These are phyloP conservation scores for Kryptolebias marmoratus DNA, from an alignment of 2,113 vertebrate genomes.

Conservation along the genomic window DNA sequence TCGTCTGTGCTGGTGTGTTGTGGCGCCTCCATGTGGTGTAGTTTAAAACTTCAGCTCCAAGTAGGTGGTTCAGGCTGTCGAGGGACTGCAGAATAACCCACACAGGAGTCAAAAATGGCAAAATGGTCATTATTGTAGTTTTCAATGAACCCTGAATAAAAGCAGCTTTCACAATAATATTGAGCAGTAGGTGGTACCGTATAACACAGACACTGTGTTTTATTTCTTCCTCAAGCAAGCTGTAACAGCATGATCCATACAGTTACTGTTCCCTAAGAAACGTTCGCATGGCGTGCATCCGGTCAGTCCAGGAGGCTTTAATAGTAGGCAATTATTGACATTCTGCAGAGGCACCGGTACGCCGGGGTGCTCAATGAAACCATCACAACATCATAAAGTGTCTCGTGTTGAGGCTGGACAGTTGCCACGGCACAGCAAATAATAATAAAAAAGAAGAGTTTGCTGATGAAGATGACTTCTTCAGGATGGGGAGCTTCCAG, in stretches of 20 bases:
- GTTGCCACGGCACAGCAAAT: slow-evolving; percentile 39
- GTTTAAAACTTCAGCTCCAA: background rate
- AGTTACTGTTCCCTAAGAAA: slow-evolving; percentile 70
- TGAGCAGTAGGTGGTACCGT: slow-evolving; percentile 53
- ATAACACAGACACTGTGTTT: slow-evolving; percentile 46
- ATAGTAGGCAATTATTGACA: slow-evolving; percentile 52
- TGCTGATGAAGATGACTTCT: slow-evolving; percentile 25
- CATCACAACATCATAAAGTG: slow-evolving; percentile 26
- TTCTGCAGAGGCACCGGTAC: slow-evolving; percentile 53
- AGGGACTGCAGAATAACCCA: slow-evolving; percentile 17
- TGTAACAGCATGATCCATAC: slow-evolving; percentile 64
- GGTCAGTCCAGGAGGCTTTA: slow-evolving; percentile 57
- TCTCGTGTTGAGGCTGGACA: slow-evolving; percentile 35
- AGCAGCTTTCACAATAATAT: slow-evolving; percentile 64
- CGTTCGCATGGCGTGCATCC: slow-evolving; percentile 45
- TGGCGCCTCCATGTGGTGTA: slow-evolving; percentile 57
- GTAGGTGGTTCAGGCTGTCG: background rate
- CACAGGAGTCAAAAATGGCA: slow-evolving; percentile 57
- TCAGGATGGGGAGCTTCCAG: slow-evolving; percentile 17
- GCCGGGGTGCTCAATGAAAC: slow-evolving; percentile 23
- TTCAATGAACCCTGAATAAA: slow-evolving; percentile 67
- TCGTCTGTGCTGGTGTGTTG: background rate
- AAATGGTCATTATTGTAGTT: slow-evolving; percentile 66
- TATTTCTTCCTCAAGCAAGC: slow-evolving; percentile 59
- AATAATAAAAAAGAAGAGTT: slow-evolving; percentile 13